Percentiles rank a stretch among this genome's conserved stretches.
phyloP scores from a whole-genome alignment of 2,888 invertebrate genomes.

The Melinaea menophilus region DNA sequence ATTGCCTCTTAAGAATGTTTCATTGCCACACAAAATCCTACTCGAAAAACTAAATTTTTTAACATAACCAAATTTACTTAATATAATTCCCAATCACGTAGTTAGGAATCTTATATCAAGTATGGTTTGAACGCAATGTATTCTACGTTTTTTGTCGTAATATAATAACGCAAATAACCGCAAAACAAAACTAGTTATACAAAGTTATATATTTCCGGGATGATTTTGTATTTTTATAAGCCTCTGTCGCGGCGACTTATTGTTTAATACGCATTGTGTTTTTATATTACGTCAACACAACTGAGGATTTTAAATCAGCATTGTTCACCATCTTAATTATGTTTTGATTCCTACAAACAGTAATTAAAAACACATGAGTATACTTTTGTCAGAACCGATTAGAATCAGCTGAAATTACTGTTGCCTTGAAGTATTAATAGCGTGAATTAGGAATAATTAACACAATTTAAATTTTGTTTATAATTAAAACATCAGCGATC shows the following conservation, averaged over 20 bases:
- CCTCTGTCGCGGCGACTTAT: slow-evolving; percentile 14
- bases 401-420: background rate
- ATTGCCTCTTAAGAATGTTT: slow-evolving; percentile 1
- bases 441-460: too few species aligned
- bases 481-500: too few species aligned
- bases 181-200: slow-evolving; percentile 30
- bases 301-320: slow-evolving; percentile 7
- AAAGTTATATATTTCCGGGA: slow-evolving; percentile 36
- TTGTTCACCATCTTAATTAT: slow-evolving; percentile 6
- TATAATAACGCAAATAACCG: slow-evolving; percentile 44
- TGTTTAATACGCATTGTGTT: slow-evolving; percentile 9
- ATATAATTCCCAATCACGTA: too few species aligned
- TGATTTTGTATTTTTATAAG: slow-evolving; percentile 39
- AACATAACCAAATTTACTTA: too few species aligned
- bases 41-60: background rate
- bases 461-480: too few species aligned
- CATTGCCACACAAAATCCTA: background rate
- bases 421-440: slow-evolving; percentile 1
- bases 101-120: slow-evolving; percentile 21
- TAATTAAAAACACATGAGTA: slow-evolving; percentile 1
- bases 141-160: slow-evolving; percentile 38
- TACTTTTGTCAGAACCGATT: background rate
- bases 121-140: slow-evolving; percentile 42
- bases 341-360: background rate
- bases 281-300: slow-evolving; percentile 4